phyloP scores from a whole-genome alignment of 2,797 vertebrate genomes.

The Knipowitschia caucasica region DNA sequence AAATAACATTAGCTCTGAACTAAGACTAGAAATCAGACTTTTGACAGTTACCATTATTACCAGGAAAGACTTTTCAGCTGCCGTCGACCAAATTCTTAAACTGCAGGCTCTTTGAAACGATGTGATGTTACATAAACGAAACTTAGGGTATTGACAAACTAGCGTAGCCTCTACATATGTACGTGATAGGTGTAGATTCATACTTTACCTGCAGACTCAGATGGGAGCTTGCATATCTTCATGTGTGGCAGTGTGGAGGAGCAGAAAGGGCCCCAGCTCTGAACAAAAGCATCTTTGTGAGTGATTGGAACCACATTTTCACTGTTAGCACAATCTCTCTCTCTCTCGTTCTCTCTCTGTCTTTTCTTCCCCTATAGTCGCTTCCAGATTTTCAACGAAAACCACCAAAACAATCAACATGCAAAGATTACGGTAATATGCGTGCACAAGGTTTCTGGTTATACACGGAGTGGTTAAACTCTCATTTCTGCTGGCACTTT shows the following conservation, averaged over 20 bases:
- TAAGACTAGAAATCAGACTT: too few relatives aligned
- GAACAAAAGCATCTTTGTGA: conserved; percentile 85
- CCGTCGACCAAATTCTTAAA: too few relatives aligned
- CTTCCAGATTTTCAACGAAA: conserved; percentile 41
- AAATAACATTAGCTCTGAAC: too few relatives aligned
- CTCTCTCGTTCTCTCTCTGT: conserved; percentile 22
- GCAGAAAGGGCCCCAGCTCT: conserved; percentile 45
- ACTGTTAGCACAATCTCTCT: conserved; percentile 43
- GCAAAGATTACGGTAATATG: conserved; percentile 71
- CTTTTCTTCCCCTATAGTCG: conserved; percentile 16
- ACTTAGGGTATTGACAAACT: too few relatives aligned
- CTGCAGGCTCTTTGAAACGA: too few relatives aligned
- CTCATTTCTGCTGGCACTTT: conserved; percentile 25
- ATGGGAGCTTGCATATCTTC: conserved; percentile 31
- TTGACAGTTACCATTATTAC: too few relatives aligned
- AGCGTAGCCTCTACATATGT: too few relatives aligned
- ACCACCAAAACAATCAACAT: conserved; percentile 62
- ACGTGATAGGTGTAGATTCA: not conserved
- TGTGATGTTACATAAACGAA: too few relatives aligned
- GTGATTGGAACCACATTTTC: conserved; percentile 83
- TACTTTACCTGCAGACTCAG: not conserved
- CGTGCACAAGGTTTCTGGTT: conserved; percentile 37
- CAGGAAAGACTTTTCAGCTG: too few relatives aligned
- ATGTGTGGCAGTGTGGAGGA: conserved; percentile 38
- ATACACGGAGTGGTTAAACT: conserved; percentile 34